Conservation (phyloP, 2,888 invertebrate species). For the Actias luna region DNA sequence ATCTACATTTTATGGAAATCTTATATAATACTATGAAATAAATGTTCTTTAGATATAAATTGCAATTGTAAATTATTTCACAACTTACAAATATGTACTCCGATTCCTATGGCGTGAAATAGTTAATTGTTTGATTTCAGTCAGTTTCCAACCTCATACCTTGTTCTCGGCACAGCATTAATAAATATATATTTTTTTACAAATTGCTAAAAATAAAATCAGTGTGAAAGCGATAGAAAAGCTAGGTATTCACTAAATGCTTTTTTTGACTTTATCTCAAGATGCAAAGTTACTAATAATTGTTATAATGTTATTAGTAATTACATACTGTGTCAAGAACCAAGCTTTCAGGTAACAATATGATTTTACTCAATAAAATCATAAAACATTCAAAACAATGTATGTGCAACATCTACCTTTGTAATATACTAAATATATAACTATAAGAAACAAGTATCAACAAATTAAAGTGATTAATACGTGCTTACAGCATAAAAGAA, state of each 20-base stretch:
- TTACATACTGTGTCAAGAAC: constrained; percentile 4
- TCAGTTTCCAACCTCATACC: constrained; percentile 57
- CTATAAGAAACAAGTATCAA: not conserved
- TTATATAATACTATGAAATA: not conserved
- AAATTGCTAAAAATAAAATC: constrained; percentile 19
- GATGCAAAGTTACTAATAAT: constrained; percentile 4
- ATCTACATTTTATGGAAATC: not conserved
- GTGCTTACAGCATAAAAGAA: constrained; percentile 14
- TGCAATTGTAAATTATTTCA: not conserved
- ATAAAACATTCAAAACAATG: not conserved
- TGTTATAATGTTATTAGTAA: constrained; percentile 7
- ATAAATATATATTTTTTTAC: constrained; percentile 24
- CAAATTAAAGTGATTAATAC: not conserved
- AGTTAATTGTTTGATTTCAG: constrained; percentile 42
- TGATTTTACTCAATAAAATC: not conserved
- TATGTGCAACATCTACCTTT: not conserved
- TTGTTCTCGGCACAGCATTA: constrained; percentile 65
- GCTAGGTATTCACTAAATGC: constrained; percentile 26
- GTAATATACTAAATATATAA: not conserved
- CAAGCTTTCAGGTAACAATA: not conserved
- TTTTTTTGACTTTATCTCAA: constrained; percentile 21
- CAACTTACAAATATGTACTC: not conserved
- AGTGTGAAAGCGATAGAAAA: constrained; percentile 16
- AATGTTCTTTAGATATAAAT: not conserved
- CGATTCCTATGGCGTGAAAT: not conserved